Base-by-base conservation (phyloP, 2,113 vertebrate species). In the Astur gentilis region DNA sequence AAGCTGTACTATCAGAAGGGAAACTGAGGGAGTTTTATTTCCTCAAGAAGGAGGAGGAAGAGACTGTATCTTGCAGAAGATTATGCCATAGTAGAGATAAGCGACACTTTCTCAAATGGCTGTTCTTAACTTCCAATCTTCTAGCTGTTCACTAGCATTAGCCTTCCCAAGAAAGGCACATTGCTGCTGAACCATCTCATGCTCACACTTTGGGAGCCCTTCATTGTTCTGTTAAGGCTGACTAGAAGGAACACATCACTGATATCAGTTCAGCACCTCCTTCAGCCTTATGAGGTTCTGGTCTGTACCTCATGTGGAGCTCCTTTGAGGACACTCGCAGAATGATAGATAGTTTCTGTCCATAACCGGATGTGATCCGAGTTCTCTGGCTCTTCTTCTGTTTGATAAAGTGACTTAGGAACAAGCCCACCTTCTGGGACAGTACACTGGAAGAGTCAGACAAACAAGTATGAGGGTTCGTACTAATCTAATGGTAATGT, bases 381-480 rank as follows among this genome's bases (percentile, higher is more conserved):
- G 4, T 95, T 97, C 86, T 98, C 98, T 0, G 97, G 31, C 27
- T 98, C 98, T 22, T 98, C 98, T 36, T 98, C 98, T 0, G 66
- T 98, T 55, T 98, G 98, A 58, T 99, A 99, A 9, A 98, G 97
- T 2, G 98, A 97, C 92, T 99, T 99, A 86, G 98, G 98, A 70
- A 99, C 98, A 9, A 99, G 98, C 3, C 98, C 98, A 50, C 98
- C 98, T 54, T 99, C 98, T 1, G 98, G 98, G 62, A 99, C 98
- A 10, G 98, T 98, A 55, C 98, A 99, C 98, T 99, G 93, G 16
- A 76, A 32, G 15, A 72, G 69, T 9, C 40, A 83, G 3, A 82
- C 58, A 92, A 12, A 91, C 29, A 54, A n/a, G 47, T 5, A 38
- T 4, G 13, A 71, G 60, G 12, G 34, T 3, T 82, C 29, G 49